Evolutionary conservation across 2,888 invertebrate species (phyloP).

Genomic region (Athalia circularis): DNA sequence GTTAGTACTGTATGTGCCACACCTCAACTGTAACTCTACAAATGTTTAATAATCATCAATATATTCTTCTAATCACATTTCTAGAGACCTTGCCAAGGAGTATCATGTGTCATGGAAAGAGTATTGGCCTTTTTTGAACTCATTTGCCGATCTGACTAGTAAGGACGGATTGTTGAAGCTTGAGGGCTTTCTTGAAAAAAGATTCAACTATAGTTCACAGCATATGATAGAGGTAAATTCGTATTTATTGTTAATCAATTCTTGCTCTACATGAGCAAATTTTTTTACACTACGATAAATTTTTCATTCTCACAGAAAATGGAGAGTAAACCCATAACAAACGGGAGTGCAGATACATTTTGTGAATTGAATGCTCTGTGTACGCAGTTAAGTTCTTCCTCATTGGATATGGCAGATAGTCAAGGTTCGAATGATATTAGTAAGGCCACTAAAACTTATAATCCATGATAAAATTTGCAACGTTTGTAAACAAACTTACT

Average conservation of each 20-base stretch:
- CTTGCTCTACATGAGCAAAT: background rate
- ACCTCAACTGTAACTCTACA: constrained; percentile 13
- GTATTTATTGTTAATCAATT: no score
- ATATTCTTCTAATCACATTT: constrained; percentile 52
- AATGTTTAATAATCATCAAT: background rate
- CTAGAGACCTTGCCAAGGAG: constrained; percentile 82
- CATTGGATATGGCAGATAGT: constrained; percentile 43
- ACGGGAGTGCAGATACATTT: constrained; percentile 36
- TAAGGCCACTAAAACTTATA: background rate
- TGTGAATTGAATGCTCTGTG: constrained; percentile 57
- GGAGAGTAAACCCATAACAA: constrained; percentile 9
- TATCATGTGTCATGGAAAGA: constrained; percentile 90
- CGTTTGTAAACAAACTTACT: constrained; percentile 6
- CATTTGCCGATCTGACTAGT: constrained; percentile 86
- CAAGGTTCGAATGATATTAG: constrained; percentile 10
- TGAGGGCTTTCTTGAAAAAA: constrained; percentile 83
- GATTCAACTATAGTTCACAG: constrained; percentile 75
- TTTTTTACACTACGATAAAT: background rate
- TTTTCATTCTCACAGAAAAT: constrained; percentile 46
- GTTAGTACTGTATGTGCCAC: constrained; percentile 64
- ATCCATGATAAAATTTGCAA: background rate
- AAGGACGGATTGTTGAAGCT: constrained; percentile 84
- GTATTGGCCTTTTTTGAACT: constrained; percentile 93
- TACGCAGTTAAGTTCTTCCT: constrained; percentile 54
- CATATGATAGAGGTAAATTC: constrained; percentile 53